Evolutionary conservation across 2,113 vertebrate species (phyloP), one percentile per base, ranked within the genome.

Genomic region (Petroica traversi): DNA sequence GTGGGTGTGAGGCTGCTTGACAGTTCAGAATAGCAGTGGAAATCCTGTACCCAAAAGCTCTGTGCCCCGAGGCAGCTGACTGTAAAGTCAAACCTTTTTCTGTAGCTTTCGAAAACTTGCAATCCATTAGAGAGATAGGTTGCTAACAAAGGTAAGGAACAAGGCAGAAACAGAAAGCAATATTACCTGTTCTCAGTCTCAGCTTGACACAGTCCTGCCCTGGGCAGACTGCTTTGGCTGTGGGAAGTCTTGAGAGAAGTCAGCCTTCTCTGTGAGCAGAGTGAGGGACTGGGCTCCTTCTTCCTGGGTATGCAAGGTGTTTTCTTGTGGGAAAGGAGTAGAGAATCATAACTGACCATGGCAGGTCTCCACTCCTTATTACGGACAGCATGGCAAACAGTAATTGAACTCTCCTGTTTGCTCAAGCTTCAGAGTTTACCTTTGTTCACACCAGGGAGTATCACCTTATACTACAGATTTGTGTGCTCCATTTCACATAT

Each of bases 401-500:
- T 38, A 71, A 57, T 18, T 75, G 52, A 91, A 20, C 49, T 81
- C 45, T 23, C 68, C 4, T 3, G 17, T 92, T 95, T 91, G 57
- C n/a, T 51, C 48, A 38, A 9, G 86, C 88, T 66, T 80, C 16
- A 14, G 8, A 72, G 33, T 51, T 93, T 80, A 20, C 74, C 41
- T 66, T 48, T 64, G 28, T 36, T 87, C 48, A 3, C 55, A 52
- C 12, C 48, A n/a, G 80, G 55, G 40, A 40, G 5, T 45, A 38
- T 64, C 54, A 34, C 71, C 18, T 79, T 59, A 14, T 24, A 1
- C 26, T 61, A 14, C 71, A 58, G 41, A 62, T 92, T 8, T n/a
- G n/a, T 11, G 28, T 52, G 74, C 67, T 81, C 29, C 57, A 38
- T 84, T 84, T 93, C 91, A 88, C 86, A 48, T 75, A 17, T 83